A percentile compares a stretch with the other conserved stretches of the same genome.
Conservation (phyloP, 2,797 vertebrate species). For the Dallia pectoralis region DNA sequence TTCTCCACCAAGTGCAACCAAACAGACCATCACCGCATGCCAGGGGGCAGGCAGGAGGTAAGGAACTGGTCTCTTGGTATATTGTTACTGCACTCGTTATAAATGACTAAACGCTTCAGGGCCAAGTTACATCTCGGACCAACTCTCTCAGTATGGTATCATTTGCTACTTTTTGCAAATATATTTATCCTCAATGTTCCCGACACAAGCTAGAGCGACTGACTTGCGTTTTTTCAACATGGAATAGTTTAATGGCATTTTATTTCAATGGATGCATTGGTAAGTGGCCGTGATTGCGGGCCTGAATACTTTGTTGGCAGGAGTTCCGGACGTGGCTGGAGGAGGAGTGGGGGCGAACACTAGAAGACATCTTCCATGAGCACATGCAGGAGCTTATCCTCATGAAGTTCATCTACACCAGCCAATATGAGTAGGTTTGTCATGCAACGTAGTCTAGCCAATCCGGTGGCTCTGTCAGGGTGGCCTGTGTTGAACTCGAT, state of each 20-base stretch:
- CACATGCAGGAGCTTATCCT: slow-evolving; percentile 99
- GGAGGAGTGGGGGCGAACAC: slow-evolving; percentile 95
- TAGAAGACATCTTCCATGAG: slow-evolving; percentile 98
- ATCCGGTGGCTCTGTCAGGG: not conserved
- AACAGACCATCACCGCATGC: slow-evolving; percentile 97
- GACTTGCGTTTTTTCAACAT: not conserved
- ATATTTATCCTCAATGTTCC: not conserved
- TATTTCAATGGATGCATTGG: not conserved
- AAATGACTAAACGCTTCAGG: too few relatives aligned
- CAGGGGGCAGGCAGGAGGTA: slow-evolving; percentile 96
- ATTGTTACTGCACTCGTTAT: not conserved
- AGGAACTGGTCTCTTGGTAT: slow-evolving; percentile 21
- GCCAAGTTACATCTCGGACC: too few relatives aligned
- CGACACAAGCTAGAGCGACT: not conserved
- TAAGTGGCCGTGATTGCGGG: not conserved
- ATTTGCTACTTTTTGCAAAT: not conserved
- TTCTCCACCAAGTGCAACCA: slow-evolving; percentile 99
- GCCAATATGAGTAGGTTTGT: slow-evolving; percentile 93
- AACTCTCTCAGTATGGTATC: too few relatives aligned
- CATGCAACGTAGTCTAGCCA: not conserved
- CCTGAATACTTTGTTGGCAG: slow-evolving; percentile 58
- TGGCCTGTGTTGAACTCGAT: not conserved
- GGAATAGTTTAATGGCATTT: not conserved
- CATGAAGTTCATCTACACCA: slow-evolving; percentile 99
- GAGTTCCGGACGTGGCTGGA: slow-evolving; percentile 97